Base-by-base conservation (phyloP, 92 coral and sea anemone genomes). In the Epizoanthus scotinus region DNA sequence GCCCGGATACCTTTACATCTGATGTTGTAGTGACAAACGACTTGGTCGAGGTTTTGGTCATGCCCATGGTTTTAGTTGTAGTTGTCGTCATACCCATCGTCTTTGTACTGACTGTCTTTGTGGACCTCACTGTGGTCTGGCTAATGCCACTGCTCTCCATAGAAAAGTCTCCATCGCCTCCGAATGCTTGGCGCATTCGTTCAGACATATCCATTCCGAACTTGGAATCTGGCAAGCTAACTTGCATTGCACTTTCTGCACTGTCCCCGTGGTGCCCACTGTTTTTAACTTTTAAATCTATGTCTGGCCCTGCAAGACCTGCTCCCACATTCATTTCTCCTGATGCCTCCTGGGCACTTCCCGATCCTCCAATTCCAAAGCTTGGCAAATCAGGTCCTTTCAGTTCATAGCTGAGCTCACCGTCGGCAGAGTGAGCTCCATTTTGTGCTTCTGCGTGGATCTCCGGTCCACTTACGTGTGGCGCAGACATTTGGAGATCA, bases 371-470 rank as follows among this genome's bases (percentile, higher is more conserved):
- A 15, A 50, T 31, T 42, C 47, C 47, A 25, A 68, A 68, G 72
- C 72, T 67, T 36, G 72, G 53, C 3, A 67, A 34, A 9, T 8
- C 20, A 2, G 72, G 72, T 19, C 72, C 72, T 67, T 67, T 27
- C 10, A 67, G 40, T 0, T 34, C 6, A 5, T 3, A 34, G 40
- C 40, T 34, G 40, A 34, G 40, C 6, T 34, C 40, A 34, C 40
- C 40, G 6, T 34, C 40, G 6, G 40, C 72, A 12, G 67, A 63
- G 26, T 63, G 27, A 12, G 26, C 67, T 0, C 42, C 22, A 17
- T 64, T 28, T 3, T 12, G 3, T 64, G n/a, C 8, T 29, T 64
- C 38, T n/a, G 17, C 7, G 17, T 64, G 40, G 38, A 17, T 27
- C 2, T 64, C 70, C 17, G 70, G 42, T 13, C 15, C 70, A 64